Percentiles rank a stretch among this genome's conserved stretches.
Evolutionary conservation across 2,797 vertebrate species (phyloP).

Genomic region (Hylomyscus alleni): DNA sequence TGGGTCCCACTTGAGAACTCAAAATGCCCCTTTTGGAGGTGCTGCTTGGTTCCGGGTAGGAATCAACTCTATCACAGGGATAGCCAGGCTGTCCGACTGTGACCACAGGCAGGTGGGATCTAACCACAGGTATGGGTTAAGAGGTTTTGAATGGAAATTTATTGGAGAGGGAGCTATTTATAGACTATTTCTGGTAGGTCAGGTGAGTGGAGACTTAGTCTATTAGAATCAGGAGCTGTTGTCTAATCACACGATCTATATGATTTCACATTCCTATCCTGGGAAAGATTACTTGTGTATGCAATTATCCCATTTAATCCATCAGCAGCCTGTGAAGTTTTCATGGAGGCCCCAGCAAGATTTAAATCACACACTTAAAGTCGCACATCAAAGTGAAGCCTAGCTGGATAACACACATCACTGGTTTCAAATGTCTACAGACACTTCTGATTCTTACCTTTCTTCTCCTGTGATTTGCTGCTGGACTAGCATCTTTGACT

Average conservation of each 20-base stretch:
- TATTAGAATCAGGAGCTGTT: neutral
- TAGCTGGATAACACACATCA: neutral
- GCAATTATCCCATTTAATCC: slow-evolving; percentile 68
- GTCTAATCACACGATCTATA: neutral
- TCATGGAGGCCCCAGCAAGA: slow-evolving; percentile 40
- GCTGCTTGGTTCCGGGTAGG: neutral
- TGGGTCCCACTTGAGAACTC: neutral
- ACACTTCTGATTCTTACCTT: neutral
- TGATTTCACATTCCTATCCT: slow-evolving; percentile 30
- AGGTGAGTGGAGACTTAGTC: neutral
- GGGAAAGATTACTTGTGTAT: slow-evolving; percentile 35
- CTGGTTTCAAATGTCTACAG: neutral
- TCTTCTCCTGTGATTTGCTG: neutral
- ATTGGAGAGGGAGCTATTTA: slow-evolving; percentile 6
- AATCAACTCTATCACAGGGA: neutral
- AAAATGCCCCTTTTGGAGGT: neutral
- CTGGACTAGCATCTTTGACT: neutral
- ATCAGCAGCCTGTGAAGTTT: slow-evolving; percentile 46
- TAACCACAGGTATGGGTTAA: no score
- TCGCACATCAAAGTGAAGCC: slow-evolving; percentile 22
- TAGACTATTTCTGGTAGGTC: neutral
- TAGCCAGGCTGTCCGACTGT: neutral
- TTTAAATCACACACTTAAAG: slow-evolving; percentile 32
- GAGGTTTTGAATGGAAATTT: neutral
- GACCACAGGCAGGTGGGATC: neutral